Evolutionary conservation across 2,797 vertebrate genomes (phyloP), one percentile per base, ranked within the genome.

Genomic region (Neoniphon sammara): DNA sequence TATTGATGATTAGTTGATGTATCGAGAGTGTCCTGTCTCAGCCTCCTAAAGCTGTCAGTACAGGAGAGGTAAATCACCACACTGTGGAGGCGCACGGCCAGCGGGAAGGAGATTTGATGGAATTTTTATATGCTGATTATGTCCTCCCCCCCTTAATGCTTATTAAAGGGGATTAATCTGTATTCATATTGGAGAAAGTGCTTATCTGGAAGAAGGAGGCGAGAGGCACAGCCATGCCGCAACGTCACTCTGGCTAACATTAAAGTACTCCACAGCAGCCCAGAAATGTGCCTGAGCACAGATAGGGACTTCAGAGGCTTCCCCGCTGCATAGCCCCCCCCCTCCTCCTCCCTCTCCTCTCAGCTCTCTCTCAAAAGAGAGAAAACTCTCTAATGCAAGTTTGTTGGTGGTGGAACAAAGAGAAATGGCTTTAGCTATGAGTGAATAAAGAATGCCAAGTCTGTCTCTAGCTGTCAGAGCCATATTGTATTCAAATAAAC

Each of bases 111-210:
- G 91, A 93, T 94, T 95, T 95, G 93, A 94, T 95, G 92, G 94
- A 94, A 93, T 94, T 96, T 95, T 95, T 95, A 93, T 92, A 91
- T 17, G 81, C 88, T 94, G 95, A 96, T 96, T 95, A 95, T 94
- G 90, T 92, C 84, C 88, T 65, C 62, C 75, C 77, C 49, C 73
- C 91, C 89, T 93, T 94, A 95, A 94, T 94, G 87, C 94, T 95
- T 96, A 96, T 96, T 96, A 96, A 95, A 94, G 87, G 88, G 93
- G 94, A 96, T 96, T 96, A 96, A 95, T 96, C 93, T 94, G 88
- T 90, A 94, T 95, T 96, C 93, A 83, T 94, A 94, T 94, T 94
- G 94, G 93, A 92, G 91, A 89, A 94, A 93, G 88, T 92, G 92
- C 93, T 96, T 95, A 95, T 97, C 95, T 92, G 88, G 78, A 91